phyloP scores from a whole-genome alignment of 53 echinoderm and acorn worm genomes.

The Holothuria leucospilota region DNA sequence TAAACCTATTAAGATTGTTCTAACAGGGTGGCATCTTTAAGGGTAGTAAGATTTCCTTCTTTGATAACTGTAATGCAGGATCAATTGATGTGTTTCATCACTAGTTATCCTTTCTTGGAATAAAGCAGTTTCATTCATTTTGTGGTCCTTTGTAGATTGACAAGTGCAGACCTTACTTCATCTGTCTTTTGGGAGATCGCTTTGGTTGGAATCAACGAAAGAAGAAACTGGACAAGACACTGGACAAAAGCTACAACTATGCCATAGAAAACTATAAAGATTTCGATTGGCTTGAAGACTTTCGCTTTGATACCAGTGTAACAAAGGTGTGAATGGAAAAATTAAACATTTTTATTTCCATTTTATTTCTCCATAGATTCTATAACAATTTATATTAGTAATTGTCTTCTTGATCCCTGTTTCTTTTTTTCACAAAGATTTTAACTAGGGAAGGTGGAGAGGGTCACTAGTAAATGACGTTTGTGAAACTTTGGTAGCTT shows the following conservation, averaged over 20 bases:
- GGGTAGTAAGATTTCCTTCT: neutral
- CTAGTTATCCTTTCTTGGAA: neutral
- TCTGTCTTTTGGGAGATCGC: slow-evolving; percentile 89
- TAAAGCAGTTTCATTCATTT: neutral
- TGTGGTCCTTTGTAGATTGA: slow-evolving; percentile 50
- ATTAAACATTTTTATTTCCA: too few relatives aligned
- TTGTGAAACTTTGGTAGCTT: too few relatives aligned
- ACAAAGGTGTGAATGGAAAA: slow-evolving; percentile 65
- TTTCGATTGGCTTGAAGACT: slow-evolving; percentile 78
- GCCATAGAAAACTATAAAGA: slow-evolving; percentile 66
- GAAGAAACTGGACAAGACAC: slow-evolving; percentile 62
- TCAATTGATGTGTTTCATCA: neutral
- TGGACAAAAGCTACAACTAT: slow-evolving; percentile 77
- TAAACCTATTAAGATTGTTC: too few relatives aligned
- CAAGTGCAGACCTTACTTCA: slow-evolving; percentile 82
- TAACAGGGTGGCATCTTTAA: too few relatives aligned
- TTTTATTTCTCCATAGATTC: too few relatives aligned
- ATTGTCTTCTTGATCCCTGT: too few relatives aligned
- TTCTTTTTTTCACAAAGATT: too few relatives aligned
- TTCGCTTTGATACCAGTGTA: slow-evolving; percentile 80
- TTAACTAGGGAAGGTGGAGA: too few relatives aligned
- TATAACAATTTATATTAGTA: too few relatives aligned
- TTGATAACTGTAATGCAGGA: too few relatives aligned
- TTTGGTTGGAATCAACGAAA: slow-evolving; percentile 83
- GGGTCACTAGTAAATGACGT: too few relatives aligned